Evolutionary conservation across 2,113 vertebrate species (phyloP), one percentile per base, ranked within the genome.

Genomic region (Sigmodon hispidus): DNA sequence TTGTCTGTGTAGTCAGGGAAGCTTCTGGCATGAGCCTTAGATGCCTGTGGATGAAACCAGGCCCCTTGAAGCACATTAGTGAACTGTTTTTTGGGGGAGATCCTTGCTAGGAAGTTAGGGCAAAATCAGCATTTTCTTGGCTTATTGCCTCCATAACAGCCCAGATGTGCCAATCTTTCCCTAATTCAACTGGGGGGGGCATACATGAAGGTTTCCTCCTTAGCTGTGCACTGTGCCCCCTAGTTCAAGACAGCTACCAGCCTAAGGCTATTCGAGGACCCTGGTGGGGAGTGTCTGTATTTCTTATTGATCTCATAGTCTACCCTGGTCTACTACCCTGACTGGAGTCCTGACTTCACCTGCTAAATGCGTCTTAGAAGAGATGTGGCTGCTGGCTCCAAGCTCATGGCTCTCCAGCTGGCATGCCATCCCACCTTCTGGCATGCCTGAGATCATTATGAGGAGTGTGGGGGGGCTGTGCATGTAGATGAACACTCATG

Each of bases 11-110:
- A 69, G 76, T 36, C 4, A 22, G 59, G 80, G 48, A 16, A 52
- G 59, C 70, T 36, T 57, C 48, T 85, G 63, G 40, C 59, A 48
- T 29, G 29, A 84, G 29, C 22, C 2, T 43, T 24, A 5, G 6
- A 45, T 31, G 24, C 29, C 34, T 40, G 69, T 29, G 43, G 63
- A 34, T n/a, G 36, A 45, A 86, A 55, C 94, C 52, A 17, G 70
- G 52, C 61, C 21, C 72, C 72, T 15, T 4, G 40, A 77, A 67
- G 13, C 26, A 21, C 26, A 10, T 61, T 45, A 24, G 43, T 4
- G 4, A 21, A 26, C 24, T n/a, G 19, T 6, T 13, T 26, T 6
- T 13, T 26, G 0, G 11, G 52, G 55, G 16, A 12, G 12, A 5
- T 67, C 21, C 31, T 75, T 19, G 55, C 52, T 70, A 4, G 34